phyloP scores from a whole-genome alignment of 2,888 invertebrate species.

The Amphipyra tragopoginis region DNA sequence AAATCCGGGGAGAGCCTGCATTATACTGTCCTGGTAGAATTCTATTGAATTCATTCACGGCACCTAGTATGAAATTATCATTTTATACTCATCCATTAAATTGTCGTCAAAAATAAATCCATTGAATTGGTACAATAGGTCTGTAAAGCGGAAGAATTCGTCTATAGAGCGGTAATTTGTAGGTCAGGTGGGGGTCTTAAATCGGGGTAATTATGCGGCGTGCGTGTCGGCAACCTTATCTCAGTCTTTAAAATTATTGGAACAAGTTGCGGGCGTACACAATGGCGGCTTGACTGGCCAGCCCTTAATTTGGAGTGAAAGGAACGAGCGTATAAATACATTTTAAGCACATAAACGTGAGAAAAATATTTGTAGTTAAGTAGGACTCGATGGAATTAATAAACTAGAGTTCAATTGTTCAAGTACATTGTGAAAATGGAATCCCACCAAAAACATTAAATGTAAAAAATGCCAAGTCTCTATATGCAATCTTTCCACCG shows the following conservation, averaged over 20 bases:
- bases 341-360: slow-evolving; percentile 13
- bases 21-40: no score
- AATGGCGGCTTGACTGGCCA: slow-evolving; percentile 28
- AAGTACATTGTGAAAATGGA: no score
- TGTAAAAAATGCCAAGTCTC: no score
- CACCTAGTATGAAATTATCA: not conserved
- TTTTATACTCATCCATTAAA: slow-evolving; percentile 1
- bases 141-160: slow-evolving; percentile 42
- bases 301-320: slow-evolving; percentile 44
- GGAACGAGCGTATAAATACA: slow-evolving; percentile 30
- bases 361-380: not conserved
- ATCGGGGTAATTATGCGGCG: slow-evolving; percentile 69
- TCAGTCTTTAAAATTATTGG: slow-evolving; percentile 53
- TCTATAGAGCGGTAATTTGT: slow-evolving; percentile 63
- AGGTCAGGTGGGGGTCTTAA: slow-evolving; percentile 61
- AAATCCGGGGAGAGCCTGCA: no score
- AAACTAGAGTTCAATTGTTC: not conserved
- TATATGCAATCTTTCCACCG: no score
- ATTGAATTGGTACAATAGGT: slow-evolving; percentile 28
- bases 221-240: slow-evolving; percentile 60
- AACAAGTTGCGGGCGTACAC: slow-evolving; percentile 42
- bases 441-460: no score
- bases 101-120: slow-evolving; percentile 7
- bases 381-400: not conserved
- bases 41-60: not conserved